These are phyloP conservation scores for Myotis findleyi DNA, from an alignment of 2,797 vertebrate species.

Conservation along the genomic window DNA sequence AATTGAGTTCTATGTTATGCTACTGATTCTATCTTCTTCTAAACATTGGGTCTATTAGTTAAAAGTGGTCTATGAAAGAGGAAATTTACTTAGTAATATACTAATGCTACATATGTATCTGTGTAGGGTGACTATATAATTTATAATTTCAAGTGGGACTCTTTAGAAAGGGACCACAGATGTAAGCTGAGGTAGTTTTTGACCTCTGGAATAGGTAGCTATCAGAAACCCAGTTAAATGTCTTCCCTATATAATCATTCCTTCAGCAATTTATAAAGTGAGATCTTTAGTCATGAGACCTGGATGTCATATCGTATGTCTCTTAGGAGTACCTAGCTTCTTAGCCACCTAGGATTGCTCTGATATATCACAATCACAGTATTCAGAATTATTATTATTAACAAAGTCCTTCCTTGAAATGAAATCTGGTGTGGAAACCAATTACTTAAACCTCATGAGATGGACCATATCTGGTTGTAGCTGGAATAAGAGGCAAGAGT, in stretches of 20 bases:
- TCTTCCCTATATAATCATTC: not conserved
- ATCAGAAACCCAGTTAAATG: not conserved
- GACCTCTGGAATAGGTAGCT: not conserved
- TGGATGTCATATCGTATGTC: not conserved
- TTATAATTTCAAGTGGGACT: not conserved
- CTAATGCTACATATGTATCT: not conserved
- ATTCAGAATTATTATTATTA: not conserved
- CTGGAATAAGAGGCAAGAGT: not conserved
- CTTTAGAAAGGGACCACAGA: not conserved
- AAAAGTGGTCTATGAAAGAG: not conserved
- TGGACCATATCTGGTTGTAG: not conserved
- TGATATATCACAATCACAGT: not conserved
- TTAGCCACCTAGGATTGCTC: not conserved
- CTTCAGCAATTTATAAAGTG: conserved; percentile 48
- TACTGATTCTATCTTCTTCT: not conserved
- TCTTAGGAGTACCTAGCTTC: not conserved
- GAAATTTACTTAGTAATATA: not conserved
- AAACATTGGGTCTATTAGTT: not conserved
- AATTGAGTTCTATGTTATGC: not conserved
- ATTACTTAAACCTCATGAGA: not conserved
- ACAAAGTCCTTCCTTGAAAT: not conserved
- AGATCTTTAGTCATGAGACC: not conserved
- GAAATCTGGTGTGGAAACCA: not conserved
- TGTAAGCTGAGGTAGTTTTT: not conserved
- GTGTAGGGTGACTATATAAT: not conserved